Percentiles rank a stretch among this genome's conserved stretches.
Evolutionary conservation across 53 echinoderm and acorn worm genomes (phyloP).

Genomic region (Pentamera pediparva): DNA sequence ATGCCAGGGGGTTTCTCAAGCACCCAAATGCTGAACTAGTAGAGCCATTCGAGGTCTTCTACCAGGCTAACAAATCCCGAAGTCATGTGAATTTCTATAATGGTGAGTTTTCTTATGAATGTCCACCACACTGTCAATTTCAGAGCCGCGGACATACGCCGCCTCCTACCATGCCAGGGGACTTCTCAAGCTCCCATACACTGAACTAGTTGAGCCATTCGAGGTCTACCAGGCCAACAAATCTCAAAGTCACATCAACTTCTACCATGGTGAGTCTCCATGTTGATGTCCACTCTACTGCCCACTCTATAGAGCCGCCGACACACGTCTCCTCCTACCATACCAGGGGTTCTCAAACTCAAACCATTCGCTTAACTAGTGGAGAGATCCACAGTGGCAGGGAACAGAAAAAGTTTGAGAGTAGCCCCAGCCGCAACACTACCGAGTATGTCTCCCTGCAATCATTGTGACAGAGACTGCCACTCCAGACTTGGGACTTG

Average conservation of each 20-base stretch:
- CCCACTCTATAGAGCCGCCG: constrained; percentile 21
- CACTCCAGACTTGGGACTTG: too few species aligned
- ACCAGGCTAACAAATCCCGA: constrained; percentile 29
- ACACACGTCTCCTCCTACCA: constrained; percentile 52
- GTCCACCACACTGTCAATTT: not conserved
- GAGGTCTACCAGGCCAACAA: constrained; percentile 45
- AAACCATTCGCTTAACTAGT: constrained; percentile 78
- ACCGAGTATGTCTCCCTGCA: too few species aligned
- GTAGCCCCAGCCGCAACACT: too few species aligned
- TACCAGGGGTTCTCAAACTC: constrained; percentile 48
- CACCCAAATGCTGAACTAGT: constrained; percentile 79
- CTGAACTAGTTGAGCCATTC: constrained; percentile 69
- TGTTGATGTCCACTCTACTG: not conserved
- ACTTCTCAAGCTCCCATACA: constrained; percentile 50
- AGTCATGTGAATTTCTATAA: constrained; percentile 49
- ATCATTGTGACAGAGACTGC: too few species aligned
- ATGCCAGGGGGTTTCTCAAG: constrained; percentile 54
- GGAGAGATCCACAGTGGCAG: constrained; percentile 73
- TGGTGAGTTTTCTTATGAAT: constrained; percentile 27
- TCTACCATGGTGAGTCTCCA: constrained; percentile 52
- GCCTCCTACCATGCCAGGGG: constrained; percentile 58
- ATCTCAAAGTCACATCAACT: constrained; percentile 36
- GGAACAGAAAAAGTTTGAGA: too few species aligned
- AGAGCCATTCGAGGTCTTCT: constrained; percentile 76
- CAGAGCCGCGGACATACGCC: too few species aligned